Conservation (phyloP, 2,797 vertebrate species). For the Siniperca obscura region DNA sequence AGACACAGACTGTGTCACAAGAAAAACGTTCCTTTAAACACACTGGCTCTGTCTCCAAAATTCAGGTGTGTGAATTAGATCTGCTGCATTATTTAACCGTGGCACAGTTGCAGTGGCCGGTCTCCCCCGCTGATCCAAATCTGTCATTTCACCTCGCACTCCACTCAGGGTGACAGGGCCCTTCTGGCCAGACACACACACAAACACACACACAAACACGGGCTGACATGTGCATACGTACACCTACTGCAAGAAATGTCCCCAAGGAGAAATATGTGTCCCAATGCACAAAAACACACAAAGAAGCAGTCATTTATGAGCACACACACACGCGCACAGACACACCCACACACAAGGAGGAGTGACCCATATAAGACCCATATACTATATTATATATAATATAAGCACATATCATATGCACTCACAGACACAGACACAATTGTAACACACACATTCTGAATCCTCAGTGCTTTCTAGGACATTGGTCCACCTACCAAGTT, state of each 20-base stretch:
- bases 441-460: neutral
- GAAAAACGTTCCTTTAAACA: conserved; percentile 46
- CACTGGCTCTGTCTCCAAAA: conserved; percentile 42
- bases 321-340: neutral
- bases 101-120: conserved; percentile 49
- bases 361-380: neutral
- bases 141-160: conserved; percentile 70
- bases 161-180: conserved; percentile 57
- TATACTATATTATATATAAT: neutral
- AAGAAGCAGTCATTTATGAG: neutral
- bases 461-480: neutral
- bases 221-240: neutral
- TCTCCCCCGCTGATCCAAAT: conserved; percentile 67
- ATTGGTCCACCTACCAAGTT: neutral
- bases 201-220: conserved; percentile 16
- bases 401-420: neutral
- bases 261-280: neutral
- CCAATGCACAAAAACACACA: conserved; percentile 4
- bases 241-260: conserved; percentile 1
- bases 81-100: conserved; percentile 72
- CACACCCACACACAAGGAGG: too few species aligned
- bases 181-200: conserved; percentile 30
- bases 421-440: neutral
- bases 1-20: conserved; percentile 34
- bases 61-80: conserved; percentile 68